Percentiles rank a stretch among this genome's conserved stretches.
These are phyloP conservation scores for Cheumatopsyche charites DNA, from an alignment of 1,140 invertebrate genomes.

Conservation along the genomic window DNA sequence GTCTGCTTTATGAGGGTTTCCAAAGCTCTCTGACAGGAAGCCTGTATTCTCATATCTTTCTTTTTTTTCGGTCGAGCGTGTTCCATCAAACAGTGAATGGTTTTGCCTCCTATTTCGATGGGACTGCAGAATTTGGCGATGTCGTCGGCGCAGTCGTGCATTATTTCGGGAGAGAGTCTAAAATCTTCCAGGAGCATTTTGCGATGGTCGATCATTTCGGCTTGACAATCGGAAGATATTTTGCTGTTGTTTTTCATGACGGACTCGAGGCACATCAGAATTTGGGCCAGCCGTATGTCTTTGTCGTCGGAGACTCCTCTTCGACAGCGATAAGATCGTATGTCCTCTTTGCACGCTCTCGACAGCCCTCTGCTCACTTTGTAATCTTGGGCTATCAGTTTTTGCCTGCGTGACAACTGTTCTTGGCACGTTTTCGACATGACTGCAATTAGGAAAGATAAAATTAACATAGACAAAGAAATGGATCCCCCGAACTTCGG, in stretches of 20 bases:
- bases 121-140: constrained; percentile 76
- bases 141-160: constrained; percentile 86
- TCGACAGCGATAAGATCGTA: constrained; percentile 79
- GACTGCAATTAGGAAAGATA: constrained; percentile 53
- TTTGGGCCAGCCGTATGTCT: constrained; percentile 84
- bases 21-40: constrained; percentile 73
- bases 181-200: constrained; percentile 93
- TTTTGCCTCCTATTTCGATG: constrained; percentile 81
- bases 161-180: constrained; percentile 88
- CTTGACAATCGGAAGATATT: constrained; percentile 76
- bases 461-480: too few species aligned
- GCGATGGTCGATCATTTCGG: constrained; percentile 89
- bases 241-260: constrained; percentile 78
- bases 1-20: constrained; percentile 79
- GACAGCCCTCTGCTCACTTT: constrained; percentile 87
- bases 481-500: too few species aligned
- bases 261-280: constrained; percentile 91
- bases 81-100: constrained; percentile 96
- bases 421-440: constrained; percentile 79
- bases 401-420: constrained; percentile 83
- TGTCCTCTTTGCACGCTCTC: constrained; percentile 88
- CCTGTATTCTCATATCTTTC: constrained; percentile 66
- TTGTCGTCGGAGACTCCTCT: constrained; percentile 79
- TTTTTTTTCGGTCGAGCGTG: constrained; percentile 74
- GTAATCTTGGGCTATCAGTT: constrained; percentile 89